Conservation (phyloP, 1,140 invertebrate genomes). For the Drosophila lini region DNA sequence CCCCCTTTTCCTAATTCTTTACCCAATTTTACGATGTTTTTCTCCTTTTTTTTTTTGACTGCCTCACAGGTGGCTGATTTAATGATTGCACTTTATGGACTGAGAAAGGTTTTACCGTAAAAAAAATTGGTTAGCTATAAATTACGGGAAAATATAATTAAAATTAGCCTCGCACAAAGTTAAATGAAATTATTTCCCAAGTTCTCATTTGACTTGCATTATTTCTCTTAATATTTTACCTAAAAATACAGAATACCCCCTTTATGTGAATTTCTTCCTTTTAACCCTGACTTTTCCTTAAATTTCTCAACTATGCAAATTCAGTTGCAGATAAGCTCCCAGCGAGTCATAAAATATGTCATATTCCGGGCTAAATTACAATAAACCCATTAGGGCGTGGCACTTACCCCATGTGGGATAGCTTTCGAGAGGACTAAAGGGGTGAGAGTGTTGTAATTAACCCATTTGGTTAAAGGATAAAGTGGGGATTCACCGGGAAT, state of each 20-base stretch:
- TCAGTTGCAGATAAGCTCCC: constrained; percentile 44
- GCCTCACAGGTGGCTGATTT: constrained; percentile 66
- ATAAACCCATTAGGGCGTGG: constrained; percentile 65
- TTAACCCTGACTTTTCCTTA: background rate
- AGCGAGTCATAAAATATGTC: constrained; percentile 77
- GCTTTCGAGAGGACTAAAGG: constrained; percentile 1
- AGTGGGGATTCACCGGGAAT: constrained; percentile 2
- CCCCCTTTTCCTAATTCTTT: constrained; percentile 5
- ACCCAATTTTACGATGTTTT: constrained; percentile 9
- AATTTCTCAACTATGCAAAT: constrained; percentile 20
- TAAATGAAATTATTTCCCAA: background rate
- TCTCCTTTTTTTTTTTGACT: constrained; percentile 18
- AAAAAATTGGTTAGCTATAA: constrained; percentile 34
- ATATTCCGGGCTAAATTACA: constrained; percentile 65
- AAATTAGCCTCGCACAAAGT: constrained; percentile 43
- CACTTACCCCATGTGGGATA: constrained; percentile 45
- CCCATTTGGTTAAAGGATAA: constrained; percentile 32
- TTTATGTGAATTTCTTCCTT: background rate
- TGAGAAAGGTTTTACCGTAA: constrained; percentile 57
- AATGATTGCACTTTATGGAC: constrained; percentile 62
- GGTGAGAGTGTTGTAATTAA: constrained; percentile 53
- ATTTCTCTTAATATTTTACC: background rate
- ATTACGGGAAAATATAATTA: constrained; percentile 58
- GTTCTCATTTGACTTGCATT: background rate
- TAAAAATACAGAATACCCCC: background rate